Evolutionary conservation across 1,140 invertebrate genomes (phyloP).

Genomic region (Cylas formicarius): DNA sequence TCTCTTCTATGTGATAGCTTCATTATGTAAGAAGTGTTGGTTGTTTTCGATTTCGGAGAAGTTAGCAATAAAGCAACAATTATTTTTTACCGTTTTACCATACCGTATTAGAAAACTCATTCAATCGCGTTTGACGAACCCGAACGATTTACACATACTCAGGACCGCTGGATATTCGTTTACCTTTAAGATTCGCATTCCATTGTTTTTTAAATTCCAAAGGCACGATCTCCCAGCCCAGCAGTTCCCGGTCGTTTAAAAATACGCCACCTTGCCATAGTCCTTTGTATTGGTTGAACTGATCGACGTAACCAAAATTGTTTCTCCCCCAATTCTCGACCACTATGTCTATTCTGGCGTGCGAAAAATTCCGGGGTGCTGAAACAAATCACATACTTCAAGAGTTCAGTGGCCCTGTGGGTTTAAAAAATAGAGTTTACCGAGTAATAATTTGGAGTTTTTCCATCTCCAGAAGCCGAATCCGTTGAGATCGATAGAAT

Average conservation of each 20-base stretch:
- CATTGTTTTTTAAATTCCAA: constrained; percentile 47
- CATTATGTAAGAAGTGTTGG: too few relatives aligned
- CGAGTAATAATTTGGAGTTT: constrained; percentile 31
- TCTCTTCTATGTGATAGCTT: too few relatives aligned
- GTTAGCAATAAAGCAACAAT: too few relatives aligned
- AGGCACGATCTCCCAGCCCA: constrained; percentile 46
- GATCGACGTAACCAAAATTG: constrained; percentile 46
- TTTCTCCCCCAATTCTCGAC: constrained; percentile 55
- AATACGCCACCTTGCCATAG: constrained; percentile 43
- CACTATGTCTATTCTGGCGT: constrained; percentile 46
- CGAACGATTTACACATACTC: too few relatives aligned
- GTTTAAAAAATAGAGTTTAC: not conserved
- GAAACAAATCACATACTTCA: too few relatives aligned
- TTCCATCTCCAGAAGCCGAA: constrained; percentile 45
- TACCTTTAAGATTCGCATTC: constrained; percentile 29
- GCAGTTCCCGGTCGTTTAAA: constrained; percentile 41
- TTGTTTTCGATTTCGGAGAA: too few relatives aligned
- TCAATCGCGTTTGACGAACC: too few relatives aligned
- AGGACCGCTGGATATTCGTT: constrained; percentile 11
- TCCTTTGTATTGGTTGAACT: constrained; percentile 48
- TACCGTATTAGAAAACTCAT: too few relatives aligned
- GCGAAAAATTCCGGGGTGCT: not conserved
- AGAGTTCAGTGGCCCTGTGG: too few relatives aligned
- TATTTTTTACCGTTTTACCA: too few relatives aligned
- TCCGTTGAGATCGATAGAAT: constrained; percentile 31